These are phyloP conservation scores for Epistrophe eligans DNA, from an alignment of 2,888 invertebrate genomes.

Conservation along the genomic window DNA sequence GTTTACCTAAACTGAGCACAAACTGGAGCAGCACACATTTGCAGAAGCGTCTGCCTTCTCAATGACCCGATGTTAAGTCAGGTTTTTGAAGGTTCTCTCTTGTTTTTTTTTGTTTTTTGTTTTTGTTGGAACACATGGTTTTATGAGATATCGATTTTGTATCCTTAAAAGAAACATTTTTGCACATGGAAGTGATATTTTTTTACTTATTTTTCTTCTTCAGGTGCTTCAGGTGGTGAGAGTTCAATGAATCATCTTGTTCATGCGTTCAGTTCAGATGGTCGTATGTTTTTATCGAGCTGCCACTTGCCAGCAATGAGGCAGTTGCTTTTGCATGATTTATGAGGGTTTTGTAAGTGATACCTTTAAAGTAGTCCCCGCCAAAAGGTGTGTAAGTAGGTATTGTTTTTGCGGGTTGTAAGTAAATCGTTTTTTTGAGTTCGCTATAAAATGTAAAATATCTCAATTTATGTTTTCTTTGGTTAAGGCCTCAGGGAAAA, in stretches of 20 bases:
- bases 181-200: conserved; percentile 22
- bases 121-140: conserved; percentile 26
- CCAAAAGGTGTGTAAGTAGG: neutral
- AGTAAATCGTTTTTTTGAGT: neutral
- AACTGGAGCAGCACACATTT: conserved; percentile 16
- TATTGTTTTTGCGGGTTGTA: neutral
- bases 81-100: conserved; percentile 5
- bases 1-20: neutral
- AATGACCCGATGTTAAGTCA: conserved; percentile 34
- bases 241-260: conserved; percentile 51
- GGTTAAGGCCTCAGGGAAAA: too few species aligned
- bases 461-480: too few species aligned
- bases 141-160: conserved; percentile 57
- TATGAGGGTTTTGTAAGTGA: neutral
- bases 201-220: neutral
- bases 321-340: conserved; percentile 10
- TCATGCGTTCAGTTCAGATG: conserved; percentile 35
- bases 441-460: neutral
- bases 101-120: neutral
- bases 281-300: conserved; percentile 9
- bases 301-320: neutral
- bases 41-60: neutral
- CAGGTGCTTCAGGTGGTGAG: conserved; percentile 26
- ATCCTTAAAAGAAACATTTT: conserved; percentile 10
- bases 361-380: neutral